phyloP scores from a whole-genome alignment of 2,888 invertebrate species.

The Cataglyphis altisquamis region DNA sequence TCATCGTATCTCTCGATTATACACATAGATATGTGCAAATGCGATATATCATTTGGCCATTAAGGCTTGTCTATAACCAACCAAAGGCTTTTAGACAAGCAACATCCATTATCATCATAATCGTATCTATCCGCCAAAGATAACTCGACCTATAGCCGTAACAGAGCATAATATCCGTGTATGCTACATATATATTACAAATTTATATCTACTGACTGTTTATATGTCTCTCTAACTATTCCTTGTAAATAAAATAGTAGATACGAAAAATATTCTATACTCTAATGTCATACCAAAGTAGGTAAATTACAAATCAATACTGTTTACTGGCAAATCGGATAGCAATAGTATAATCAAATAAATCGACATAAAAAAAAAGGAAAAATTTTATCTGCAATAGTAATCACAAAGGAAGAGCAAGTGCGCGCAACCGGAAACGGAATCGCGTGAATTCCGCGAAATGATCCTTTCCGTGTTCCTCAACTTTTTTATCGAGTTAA shows the following conservation, averaged over 20 bases:
- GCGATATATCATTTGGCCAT: background rate
- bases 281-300: background rate
- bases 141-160: conserved; percentile 13
- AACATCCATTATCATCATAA: conserved; percentile 29
- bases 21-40: background rate
- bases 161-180: background rate
- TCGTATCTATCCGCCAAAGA: conserved; percentile 29
- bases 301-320: conserved; percentile 6
- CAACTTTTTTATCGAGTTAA: conserved; percentile 56
- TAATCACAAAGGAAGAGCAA: conserved; percentile 10
- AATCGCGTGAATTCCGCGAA: conserved; percentile 20
- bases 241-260: background rate
- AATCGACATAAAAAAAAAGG: background rate
- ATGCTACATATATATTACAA: background rate
- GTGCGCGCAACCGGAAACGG: conserved; percentile 22
- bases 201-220: conserved; percentile 1
- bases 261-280: background rate
- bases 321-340: background rate
- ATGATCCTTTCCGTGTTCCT: conserved; percentile 34
- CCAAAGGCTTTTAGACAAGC: conserved; percentile 31
- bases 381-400: conserved; percentile 11
- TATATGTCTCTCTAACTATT: background rate
- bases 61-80: conserved; percentile 28
- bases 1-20: background rate
- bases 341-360: background rate